Conservation (phyloP, 2,888 invertebrate genomes). For the Rhagophthalmus giganteus region DNA sequence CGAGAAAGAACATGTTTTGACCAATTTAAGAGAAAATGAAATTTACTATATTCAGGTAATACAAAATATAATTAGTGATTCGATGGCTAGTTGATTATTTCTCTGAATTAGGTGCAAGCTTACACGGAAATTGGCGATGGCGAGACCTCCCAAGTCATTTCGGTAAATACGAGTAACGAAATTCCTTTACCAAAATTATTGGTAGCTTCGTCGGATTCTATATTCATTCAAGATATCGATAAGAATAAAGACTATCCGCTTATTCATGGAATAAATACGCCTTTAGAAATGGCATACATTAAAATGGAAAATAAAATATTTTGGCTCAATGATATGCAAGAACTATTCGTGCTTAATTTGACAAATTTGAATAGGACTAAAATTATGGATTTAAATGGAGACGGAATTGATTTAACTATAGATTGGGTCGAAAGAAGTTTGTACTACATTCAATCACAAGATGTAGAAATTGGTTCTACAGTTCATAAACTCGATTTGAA, state of each 20-base stretch:
- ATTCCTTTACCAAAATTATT: conserved; percentile 79
- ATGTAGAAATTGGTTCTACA: conserved; percentile 54
- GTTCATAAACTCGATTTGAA: conserved; percentile 71
- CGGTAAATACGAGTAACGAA: conserved; percentile 70
- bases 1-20: conserved; percentile 62
- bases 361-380: conserved; percentile 61
- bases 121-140: conserved; percentile 80
- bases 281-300: conserved; percentile 69
- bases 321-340: conserved; percentile 80
- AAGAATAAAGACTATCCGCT: conserved; percentile 60
- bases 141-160: conserved; percentile 66
- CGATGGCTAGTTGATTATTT: too few relatives aligned
- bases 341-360: conserved; percentile 66
- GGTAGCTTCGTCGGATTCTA: conserved; percentile 71
- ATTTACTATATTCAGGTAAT: conserved; percentile 71
- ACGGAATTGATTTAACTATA: conserved; percentile 69
- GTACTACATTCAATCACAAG: conserved; percentile 72
- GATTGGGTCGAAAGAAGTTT: conserved; percentile 88
- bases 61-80: too few relatives aligned
- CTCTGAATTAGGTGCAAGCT: conserved; percentile 80
- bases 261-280: conserved; percentile 65
- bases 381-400: conserved; percentile 61
- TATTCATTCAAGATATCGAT: conserved; percentile 78
- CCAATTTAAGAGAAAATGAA: conserved; percentile 62
- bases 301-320: conserved; percentile 74